These are phyloP conservation scores for Tanytarsus gracilentus DNA, from an alignment of 2,888 invertebrate genomes.

Conservation along the genomic window DNA sequence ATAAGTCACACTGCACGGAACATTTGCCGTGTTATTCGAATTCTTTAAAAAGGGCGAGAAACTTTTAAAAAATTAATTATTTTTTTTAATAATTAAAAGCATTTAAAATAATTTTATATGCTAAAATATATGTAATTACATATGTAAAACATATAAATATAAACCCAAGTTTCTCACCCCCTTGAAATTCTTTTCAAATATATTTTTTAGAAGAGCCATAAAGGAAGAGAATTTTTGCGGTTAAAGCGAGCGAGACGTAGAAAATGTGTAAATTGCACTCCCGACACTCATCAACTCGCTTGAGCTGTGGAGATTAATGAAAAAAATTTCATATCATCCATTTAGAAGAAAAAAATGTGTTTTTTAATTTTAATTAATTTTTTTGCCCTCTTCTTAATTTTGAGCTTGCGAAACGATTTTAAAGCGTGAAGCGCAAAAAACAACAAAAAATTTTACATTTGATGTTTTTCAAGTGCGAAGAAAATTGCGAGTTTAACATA, in stretches of 20 bases:
- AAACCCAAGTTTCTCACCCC: too few species aligned
- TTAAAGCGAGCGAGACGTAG: too few species aligned
- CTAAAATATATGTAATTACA: too few species aligned
- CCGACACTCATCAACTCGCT: too few species aligned
- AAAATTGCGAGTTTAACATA: neutral
- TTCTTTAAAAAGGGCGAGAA: neutral
- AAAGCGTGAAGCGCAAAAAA: neutral
- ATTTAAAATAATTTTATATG: too few species aligned
- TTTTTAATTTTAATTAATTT: slow-evolving; percentile 8
- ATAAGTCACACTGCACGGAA: neutral
- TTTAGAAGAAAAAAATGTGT: neutral
- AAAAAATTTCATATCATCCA: neutral
- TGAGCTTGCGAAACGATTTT: neutral
- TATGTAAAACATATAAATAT: too few species aligned
- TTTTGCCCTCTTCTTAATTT: neutral
- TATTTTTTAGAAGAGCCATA: too few species aligned
- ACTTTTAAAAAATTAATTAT: too few species aligned
- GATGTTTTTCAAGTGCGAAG: slow-evolving; percentile 10
- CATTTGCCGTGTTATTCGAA: neutral
- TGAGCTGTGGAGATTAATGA: neutral
- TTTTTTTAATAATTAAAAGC: too few species aligned
- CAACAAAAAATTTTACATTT: neutral
- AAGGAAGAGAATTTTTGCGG: too few species aligned
- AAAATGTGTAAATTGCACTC: slow-evolving; percentile 4
- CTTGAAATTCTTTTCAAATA: too few species aligned